These are phyloP conservation scores for Drosophila sucinea DNA, from an alignment of 1,140 invertebrate genomes.

Conservation along the genomic window DNA sequence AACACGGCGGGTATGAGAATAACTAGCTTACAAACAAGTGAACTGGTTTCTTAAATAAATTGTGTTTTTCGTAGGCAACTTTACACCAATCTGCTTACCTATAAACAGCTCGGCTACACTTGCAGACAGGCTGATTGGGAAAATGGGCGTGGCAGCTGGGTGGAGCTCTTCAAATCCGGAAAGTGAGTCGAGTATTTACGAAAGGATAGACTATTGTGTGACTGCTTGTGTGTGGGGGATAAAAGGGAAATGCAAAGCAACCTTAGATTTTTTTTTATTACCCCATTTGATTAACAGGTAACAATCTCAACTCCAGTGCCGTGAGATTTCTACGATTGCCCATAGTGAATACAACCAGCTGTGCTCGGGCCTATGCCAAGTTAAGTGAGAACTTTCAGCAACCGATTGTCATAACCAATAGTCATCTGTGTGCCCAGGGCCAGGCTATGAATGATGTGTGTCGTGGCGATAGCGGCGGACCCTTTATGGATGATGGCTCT, in stretches of 20 bases:
- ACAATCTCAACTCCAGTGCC: slow-evolving; percentile 47
- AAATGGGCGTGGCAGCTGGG: slow-evolving; percentile 84
- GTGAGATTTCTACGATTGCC: slow-evolving; percentile 82
- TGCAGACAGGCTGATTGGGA: slow-evolving; percentile 66
- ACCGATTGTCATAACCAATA: slow-evolving; percentile 80
- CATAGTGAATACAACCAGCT: slow-evolving; percentile 80
- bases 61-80: slow-evolving; percentile 44
- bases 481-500: slow-evolving; percentile 85
- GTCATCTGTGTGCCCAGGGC: slow-evolving; percentile 84
- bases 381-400: slow-evolving; percentile 83
- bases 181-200: slow-evolving; percentile 41
- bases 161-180: slow-evolving; percentile 83
- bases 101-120: slow-evolving; percentile 61
- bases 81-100: slow-evolving; percentile 85
- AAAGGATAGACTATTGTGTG: slow-evolving; percentile 10
- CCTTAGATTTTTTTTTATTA: neutral
- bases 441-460: slow-evolving; percentile 82
- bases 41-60: neutral
- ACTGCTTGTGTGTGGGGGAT: neutral
- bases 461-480: slow-evolving; percentile 87
- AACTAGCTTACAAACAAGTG: no score
- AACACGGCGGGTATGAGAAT: slow-evolving; percentile 59
- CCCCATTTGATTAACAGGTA: slow-evolving; percentile 40
- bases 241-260: slow-evolving; percentile 13
- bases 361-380: slow-evolving; percentile 71